Conservation (phyloP, 2,888 invertebrate species). For the Rhagonycha fulva region DNA sequence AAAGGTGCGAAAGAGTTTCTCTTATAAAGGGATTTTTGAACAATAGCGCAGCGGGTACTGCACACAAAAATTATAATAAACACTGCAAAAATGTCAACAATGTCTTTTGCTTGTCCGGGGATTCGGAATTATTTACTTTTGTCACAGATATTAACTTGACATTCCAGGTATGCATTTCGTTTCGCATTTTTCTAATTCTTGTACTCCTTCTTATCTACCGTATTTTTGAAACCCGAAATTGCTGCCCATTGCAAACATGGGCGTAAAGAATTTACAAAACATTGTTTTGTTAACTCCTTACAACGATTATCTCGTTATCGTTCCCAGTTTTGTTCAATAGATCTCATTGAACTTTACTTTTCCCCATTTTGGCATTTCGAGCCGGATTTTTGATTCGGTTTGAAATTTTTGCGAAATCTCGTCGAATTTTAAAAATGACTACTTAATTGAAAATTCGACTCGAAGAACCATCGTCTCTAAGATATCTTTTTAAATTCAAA, state of each 20-base stretch:
- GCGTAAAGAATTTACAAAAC: not conserved
- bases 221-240: not conserved
- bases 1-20: constrained; percentile 24
- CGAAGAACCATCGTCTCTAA: not conserved
- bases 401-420: too few species aligned
- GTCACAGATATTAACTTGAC: constrained; percentile 26
- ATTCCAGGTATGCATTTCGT: constrained; percentile 11
- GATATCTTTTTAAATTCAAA: not conserved
- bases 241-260: not conserved
- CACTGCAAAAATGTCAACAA: constrained; percentile 26
- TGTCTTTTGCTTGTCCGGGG: constrained; percentile 2
- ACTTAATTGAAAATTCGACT: not conserved
- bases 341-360: not conserved
- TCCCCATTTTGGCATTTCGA: not conserved
- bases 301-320: not conserved
- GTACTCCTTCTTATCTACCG: not conserved
- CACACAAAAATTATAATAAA: constrained; percentile 21
- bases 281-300: not conserved
- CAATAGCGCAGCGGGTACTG: constrained; percentile 19
- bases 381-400: not conserved
- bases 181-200: constrained; percentile 6
- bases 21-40: constrained; percentile 15
- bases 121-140: constrained; percentile 18
- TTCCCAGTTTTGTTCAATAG: not conserved
- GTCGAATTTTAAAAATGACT: too few species aligned